Evolutionary conservation across 2,113 vertebrate genomes (phyloP), one percentile per base, ranked within the genome.

Genomic region (Ictalurus punctatus): DNA sequence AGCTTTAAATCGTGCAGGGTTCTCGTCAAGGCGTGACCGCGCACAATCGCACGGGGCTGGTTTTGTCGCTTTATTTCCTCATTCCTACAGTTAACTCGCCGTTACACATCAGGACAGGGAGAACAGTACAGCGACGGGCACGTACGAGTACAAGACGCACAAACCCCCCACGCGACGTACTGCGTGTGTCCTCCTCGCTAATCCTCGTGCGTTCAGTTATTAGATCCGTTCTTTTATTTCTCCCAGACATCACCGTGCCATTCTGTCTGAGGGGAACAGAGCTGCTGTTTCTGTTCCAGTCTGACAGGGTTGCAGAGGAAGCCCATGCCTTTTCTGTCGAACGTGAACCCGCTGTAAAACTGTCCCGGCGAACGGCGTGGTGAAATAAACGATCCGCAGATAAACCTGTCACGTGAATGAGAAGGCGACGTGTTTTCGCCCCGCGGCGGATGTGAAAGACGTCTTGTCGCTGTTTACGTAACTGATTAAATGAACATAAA

Each of bases 11-110:
- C 73, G 6, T n/a, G 12, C 85, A 2, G 59, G 17, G 37, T 61
- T 44, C n/a, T 69, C 27, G 21, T 67, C 12, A 14, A 87, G 78
- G 86, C 78, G 61, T 87, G 61, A 71, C 61, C 34, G 17, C 44
- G 54, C 74, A 81, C 59, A 67, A 79, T 63, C 19, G 73, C 76
- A 80, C 44, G 40, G 56, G 74, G 44, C 27, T 6, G 21, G 58
- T 54, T 21, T 23, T 63, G 44, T 40, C 14, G 2, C 12, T 58
- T 6, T 17, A 40, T 73, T 88, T 88, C 87, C 87, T 88, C 87
- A 88, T 88, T 82, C 87, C 87, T 74, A 21, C 37, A 6, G 48
- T 59, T 59, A 54, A 52, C 83, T 19, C 25, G 10, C 69, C 40
- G 48, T 17, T 34, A 21, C 44, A n/a, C 83, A 84, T 44, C 16